Percentiles rank a stretch among this genome's conserved stretches.
phyloP scores from a whole-genome alignment of 2,113 vertebrate genomes.

The Megalops atlanticus region DNA sequence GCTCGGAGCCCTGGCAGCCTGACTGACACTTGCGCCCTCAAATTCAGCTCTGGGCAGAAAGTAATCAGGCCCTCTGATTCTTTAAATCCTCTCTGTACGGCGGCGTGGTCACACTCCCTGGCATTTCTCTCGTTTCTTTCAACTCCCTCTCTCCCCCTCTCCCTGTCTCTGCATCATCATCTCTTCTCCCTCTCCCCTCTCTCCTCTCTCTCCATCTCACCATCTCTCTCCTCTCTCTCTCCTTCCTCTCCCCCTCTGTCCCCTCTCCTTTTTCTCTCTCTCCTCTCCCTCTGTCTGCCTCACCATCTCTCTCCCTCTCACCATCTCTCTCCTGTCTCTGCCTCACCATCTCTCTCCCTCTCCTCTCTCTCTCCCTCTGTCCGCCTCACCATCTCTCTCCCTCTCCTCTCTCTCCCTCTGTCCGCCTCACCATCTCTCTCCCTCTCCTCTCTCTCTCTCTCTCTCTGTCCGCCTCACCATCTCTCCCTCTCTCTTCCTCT shows the following conservation, averaged over 20 bases:
- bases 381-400: neutral
- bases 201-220: too few species aligned
- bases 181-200: neutral
- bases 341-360: neutral
- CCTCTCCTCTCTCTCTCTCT: too few species aligned
- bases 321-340: too few species aligned
- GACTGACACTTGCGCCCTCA: neutral
- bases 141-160: neutral
- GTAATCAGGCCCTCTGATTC: neutral
- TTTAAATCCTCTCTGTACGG: neutral
- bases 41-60: too few species aligned
- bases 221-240: neutral
- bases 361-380: neutral
- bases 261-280: neutral
- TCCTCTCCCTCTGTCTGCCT: neutral
- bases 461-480: too few species aligned
- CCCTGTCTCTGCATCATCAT: neutral
- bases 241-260: neutral
- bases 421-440: too few species aligned
- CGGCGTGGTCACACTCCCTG: too few species aligned
- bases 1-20: neutral
- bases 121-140: too few species aligned
- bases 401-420: neutral
- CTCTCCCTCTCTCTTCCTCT: too few species aligned
- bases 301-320: too few species aligned